phyloP scores from a whole-genome alignment of 2,888 invertebrate species.

The Teinopalpus imperialis region DNA sequence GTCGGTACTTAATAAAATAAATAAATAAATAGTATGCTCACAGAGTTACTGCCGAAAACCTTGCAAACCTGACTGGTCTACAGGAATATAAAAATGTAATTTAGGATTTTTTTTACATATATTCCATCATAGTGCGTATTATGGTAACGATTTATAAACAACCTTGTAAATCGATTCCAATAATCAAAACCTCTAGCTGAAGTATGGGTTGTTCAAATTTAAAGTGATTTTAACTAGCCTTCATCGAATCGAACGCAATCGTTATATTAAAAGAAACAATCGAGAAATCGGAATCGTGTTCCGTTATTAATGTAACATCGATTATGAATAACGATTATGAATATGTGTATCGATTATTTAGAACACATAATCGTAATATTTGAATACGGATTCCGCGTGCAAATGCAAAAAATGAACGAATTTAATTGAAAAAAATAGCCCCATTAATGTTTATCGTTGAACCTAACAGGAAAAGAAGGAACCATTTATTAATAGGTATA shows the following conservation, averaged over 20 bases:
- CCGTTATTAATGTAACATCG: constrained; percentile 19
- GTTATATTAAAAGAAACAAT: constrained; percentile 35
- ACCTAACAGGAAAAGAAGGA: constrained; percentile 14
- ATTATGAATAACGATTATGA: constrained; percentile 24
- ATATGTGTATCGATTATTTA: constrained; percentile 26
- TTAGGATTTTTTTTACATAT: too few species aligned
- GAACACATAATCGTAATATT: constrained; percentile 25
- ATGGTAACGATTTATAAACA: constrained; percentile 10
- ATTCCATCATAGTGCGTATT: constrained; percentile 21
- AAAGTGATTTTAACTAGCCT: constrained; percentile 29
- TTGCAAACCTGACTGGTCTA: too few species aligned
- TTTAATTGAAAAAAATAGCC: constrained; percentile 13
- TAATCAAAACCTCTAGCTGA: constrained; percentile 21
- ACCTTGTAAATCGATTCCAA: constrained; percentile 2
- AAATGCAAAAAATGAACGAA: constrained; percentile 17
- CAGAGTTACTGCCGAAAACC: too few species aligned
- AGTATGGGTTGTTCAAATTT: constrained; percentile 22
- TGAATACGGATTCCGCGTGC: constrained; percentile 11
- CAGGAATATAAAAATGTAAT: too few species aligned
- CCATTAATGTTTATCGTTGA: constrained; percentile 15
- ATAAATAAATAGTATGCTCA: too few species aligned
- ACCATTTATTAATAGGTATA: too few species aligned
- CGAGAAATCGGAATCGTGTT: constrained; percentile 31
- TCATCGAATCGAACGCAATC: constrained; percentile 28
- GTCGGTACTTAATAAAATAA: too few species aligned